Evolutionary conservation across 2,113 vertebrate species (phyloP).

Genomic region (Himantopus leucocephalus): DNA sequence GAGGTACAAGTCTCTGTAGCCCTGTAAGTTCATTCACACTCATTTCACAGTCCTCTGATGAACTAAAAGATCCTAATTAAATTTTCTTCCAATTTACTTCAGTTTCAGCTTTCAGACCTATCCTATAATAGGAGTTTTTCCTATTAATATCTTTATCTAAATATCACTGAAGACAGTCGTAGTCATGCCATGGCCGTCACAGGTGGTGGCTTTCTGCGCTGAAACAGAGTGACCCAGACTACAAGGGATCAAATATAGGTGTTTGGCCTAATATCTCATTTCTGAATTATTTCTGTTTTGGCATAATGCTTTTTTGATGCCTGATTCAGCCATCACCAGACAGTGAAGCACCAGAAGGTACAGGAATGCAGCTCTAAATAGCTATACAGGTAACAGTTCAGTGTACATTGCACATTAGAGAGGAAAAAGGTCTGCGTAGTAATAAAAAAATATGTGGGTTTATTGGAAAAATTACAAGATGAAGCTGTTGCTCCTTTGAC

Average conservation of each 20-base stretch:
- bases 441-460: background rate
- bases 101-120: background rate
- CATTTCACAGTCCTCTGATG: background rate
- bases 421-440: background rate
- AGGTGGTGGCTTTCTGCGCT: background rate
- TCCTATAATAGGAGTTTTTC: background rate
- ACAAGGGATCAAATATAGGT: background rate
- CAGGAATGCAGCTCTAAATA: background rate
- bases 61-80: background rate
- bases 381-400: background rate
- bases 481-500: background rate
- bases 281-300: background rate
- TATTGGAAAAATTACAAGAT: background rate
- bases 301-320: background rate
- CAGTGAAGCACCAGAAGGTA: background rate
- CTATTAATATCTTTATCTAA: background rate
- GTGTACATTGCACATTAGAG: accelerated
- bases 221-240: background rate
- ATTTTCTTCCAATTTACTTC: background rate
- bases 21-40: background rate
- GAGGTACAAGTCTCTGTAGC: background rate
- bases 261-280: background rate
- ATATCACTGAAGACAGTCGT: background rate
- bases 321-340: background rate
- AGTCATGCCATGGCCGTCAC: background rate